Percentiles rank a stretch among this genome's conserved stretches.
Conservation (phyloP, 2,888 invertebrate genomes). For the Philonicus albiceps region DNA sequence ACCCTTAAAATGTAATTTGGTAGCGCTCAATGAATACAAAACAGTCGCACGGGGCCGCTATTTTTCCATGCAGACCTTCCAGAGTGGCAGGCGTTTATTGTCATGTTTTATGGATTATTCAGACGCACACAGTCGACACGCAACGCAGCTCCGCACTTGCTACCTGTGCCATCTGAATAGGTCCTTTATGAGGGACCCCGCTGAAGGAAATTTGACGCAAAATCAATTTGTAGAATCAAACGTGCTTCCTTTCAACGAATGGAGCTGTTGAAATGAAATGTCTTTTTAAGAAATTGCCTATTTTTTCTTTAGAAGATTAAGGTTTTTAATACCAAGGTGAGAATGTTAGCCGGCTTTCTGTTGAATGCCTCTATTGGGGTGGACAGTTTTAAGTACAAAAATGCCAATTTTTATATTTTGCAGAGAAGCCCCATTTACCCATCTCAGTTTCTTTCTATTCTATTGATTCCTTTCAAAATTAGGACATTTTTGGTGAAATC, state of each 20-base stretch:
- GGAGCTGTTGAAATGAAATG: background rate
- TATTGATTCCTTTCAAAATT: background rate
- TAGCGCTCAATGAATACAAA: conserved; percentile 22
- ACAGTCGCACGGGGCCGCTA: background rate
- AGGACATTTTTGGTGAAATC: background rate
- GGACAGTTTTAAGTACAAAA: background rate
- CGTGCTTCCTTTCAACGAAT: background rate
- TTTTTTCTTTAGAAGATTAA: background rate
- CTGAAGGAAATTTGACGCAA: background rate
- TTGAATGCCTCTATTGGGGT: background rate
- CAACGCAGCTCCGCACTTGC: background rate
- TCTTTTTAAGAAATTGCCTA: background rate
- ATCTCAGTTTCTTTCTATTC: background rate
- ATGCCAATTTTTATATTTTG: background rate
- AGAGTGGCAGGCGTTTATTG: background rate
- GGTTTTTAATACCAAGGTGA: background rate
- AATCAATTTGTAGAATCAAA: background rate
- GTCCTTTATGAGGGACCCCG: background rate
- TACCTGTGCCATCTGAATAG: background rate
- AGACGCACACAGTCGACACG: background rate
- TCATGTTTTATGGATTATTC: conserved; percentile 18
- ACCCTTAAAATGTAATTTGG: background rate
- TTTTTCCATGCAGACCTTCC: background rate
- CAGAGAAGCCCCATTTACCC: background rate
- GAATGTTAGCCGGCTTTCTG: background rate